Percentiles rank a stretch among this genome's conserved stretches.
phyloP scores from a whole-genome alignment of 2,113 vertebrate genomes.

The Sebastes fasciatus region DNA sequence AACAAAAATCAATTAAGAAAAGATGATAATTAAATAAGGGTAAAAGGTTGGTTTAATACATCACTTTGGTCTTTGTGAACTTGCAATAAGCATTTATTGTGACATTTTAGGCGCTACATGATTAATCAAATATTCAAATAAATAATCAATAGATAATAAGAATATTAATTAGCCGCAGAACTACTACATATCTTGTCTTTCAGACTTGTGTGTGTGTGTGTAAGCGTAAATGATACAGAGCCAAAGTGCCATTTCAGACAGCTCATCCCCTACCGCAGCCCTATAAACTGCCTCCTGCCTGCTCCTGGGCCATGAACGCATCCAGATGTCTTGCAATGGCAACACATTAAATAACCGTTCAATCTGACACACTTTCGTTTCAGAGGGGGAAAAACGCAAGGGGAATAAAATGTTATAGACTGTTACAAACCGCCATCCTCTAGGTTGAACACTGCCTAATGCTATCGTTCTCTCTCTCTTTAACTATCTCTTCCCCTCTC shows the following conservation, averaged over 20 bases:
- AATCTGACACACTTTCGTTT: constrained; percentile 80
- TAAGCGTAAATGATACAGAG: constrained; percentile 50
- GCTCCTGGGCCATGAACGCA: constrained; percentile 78
- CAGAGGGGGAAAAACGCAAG: constrained; percentile 68
- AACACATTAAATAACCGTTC: constrained; percentile 83
- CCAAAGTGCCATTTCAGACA: constrained; percentile 67
- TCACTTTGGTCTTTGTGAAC: neutral
- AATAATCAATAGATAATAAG: constrained; percentile 12
- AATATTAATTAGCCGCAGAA: constrained; percentile 15
- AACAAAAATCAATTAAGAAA: constrained; percentile 28
- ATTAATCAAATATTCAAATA: constrained; percentile 31
- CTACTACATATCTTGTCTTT: constrained; percentile 2
- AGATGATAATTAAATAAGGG: constrained; percentile 11
- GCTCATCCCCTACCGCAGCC: constrained; percentile 62
- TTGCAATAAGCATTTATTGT: neutral
- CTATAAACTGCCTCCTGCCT: constrained; percentile 81
- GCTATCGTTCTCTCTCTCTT: constrained; percentile 52
- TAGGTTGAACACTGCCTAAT: constrained; percentile 58
- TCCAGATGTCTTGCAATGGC: constrained; percentile 83
- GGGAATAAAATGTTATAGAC: constrained; percentile 81
- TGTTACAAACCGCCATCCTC: constrained; percentile 70
- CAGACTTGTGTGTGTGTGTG: constrained; percentile 16
- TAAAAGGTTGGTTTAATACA: neutral
- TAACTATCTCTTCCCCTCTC: constrained; percentile 38
- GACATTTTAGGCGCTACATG: neutral